Evolutionary conservation across 2,888 invertebrate genomes (phyloP).

Genomic region (Chydorus sphaericus): DNA sequence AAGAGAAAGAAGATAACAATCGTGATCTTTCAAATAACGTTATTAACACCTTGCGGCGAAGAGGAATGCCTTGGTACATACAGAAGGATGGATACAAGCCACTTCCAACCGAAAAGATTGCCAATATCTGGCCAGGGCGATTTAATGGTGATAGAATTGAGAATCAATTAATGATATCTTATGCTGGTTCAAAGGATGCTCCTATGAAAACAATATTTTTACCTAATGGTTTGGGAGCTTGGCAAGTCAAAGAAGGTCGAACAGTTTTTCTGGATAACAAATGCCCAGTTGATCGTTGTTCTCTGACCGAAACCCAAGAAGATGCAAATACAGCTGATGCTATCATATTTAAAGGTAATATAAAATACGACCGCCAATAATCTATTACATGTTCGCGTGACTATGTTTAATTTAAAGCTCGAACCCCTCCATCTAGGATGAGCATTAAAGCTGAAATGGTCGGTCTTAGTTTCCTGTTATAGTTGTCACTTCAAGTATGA

Average conservation of each 20-base stretch:
- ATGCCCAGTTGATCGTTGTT: constrained; percentile 81
- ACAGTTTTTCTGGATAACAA: constrained; percentile 50
- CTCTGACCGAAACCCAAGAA: constrained; percentile 55
- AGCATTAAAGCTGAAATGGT: no score
- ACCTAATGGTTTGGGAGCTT: constrained; percentile 59
- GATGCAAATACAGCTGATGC: constrained; percentile 65
- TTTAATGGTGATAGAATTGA: constrained; percentile 59
- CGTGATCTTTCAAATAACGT: neutral
- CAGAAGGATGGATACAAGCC: constrained; percentile 56
- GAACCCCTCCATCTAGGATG: no score
- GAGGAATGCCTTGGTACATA: constrained; percentile 54
- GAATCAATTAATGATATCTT: constrained; percentile 66
- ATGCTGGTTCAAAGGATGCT: constrained; percentile 23
- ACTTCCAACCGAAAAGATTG: constrained; percentile 25
- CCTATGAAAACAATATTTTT: constrained; percentile 49
- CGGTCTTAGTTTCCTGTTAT: no score
- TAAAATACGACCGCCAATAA: no score
- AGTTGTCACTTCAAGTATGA: no score
- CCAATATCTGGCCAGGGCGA: constrained; percentile 56
- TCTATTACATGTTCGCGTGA: no score
- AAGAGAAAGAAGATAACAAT: neutral
- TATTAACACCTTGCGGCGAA: neutral
- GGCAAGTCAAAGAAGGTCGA: constrained; percentile 45
- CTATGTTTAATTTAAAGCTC: no score
- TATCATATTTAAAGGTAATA: constrained; percentile 54